Evolutionary conservation across 2,888 invertebrate species (phyloP).

Genomic region (Tipula unca): DNA sequence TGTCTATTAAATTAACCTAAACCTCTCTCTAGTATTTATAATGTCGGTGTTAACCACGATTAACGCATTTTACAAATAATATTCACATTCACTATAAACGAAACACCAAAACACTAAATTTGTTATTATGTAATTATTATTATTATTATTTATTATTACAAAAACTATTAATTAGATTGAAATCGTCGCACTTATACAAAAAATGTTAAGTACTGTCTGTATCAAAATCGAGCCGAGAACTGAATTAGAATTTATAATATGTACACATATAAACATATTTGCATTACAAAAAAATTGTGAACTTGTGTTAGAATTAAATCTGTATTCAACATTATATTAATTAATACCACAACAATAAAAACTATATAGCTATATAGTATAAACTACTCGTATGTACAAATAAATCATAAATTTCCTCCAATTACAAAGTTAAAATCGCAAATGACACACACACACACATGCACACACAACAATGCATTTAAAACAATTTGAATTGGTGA

Average conservation of each 20-base stretch:
- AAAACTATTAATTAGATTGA: background rate
- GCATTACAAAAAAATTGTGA: background rate
- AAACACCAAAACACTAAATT: background rate
- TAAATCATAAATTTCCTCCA: background rate
- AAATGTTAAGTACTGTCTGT: background rate
- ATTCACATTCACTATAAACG: background rate
- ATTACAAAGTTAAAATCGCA: background rate
- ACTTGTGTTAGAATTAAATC: background rate
- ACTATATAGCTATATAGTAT: too few relatives aligned
- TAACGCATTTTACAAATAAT: background rate
- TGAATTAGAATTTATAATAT: background rate
- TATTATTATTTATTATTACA: background rate
- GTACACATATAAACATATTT: too few relatives aligned
- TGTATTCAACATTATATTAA: background rate
- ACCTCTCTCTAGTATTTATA: background rate
- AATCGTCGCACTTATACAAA: background rate
- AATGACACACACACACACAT: background rate
- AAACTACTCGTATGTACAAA: background rate
- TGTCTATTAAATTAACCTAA: background rate
- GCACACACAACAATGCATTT: background rate
- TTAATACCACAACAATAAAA: background rate
- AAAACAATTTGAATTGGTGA: background rate
- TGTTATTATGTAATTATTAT: background rate
- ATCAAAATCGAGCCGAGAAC: background rate
- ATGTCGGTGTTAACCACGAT: background rate